phyloP scores from a whole-genome alignment of 2,888 invertebrate genomes.

The Neoitamus cyanurus region DNA sequence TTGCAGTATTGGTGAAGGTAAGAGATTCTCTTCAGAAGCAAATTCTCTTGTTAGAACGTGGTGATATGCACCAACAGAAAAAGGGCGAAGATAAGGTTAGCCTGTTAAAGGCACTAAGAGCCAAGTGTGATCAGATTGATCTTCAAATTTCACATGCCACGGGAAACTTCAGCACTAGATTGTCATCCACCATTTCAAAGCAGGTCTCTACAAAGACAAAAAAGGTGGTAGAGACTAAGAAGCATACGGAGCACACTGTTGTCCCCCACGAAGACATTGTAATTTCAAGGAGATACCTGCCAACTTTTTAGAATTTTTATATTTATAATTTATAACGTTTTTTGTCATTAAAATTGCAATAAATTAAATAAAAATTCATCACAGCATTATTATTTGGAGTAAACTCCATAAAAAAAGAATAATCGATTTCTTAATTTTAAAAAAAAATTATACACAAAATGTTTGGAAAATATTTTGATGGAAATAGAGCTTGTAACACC shows the following conservation, averaged over 20 bases:
- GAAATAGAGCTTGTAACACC: no score
- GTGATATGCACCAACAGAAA: not conserved
- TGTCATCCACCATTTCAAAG: not conserved
- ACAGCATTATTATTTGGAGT: no score
- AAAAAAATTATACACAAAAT: no score
- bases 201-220: not conserved
- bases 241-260: not conserved
- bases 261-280: not conserved
- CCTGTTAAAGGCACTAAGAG: not conserved
- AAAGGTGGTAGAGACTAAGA: not conserved
- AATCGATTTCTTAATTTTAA: no score
- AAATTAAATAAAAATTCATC: not conserved
- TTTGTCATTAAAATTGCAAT: not conserved
- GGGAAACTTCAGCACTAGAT: not conserved
- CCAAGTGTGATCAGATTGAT: not conserved
- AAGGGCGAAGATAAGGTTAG: not conserved
- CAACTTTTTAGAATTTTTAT: not conserved
- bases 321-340: not conserved
- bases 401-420: no score
- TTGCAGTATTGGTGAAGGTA: not conserved
- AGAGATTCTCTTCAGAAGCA: not conserved
- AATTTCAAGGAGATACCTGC: not conserved
- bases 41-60: not conserved
- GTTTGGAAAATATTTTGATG: no score
- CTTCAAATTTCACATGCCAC: not conserved